Evolutionary conservation across 2,888 invertebrate genomes (phyloP).

Genomic region (Embidobia sp.): DNA sequence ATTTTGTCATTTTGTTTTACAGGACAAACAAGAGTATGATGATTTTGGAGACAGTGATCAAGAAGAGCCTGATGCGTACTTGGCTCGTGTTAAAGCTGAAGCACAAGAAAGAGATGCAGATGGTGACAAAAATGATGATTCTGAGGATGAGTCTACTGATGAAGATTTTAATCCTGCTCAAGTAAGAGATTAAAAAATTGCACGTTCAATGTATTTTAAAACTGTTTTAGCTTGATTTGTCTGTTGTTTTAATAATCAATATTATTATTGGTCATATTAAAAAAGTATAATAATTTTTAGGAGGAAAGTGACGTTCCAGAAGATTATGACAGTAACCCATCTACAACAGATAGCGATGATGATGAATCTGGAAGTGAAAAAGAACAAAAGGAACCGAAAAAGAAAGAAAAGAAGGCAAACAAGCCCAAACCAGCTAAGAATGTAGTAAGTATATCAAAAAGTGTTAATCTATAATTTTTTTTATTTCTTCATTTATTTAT

Average conservation of each 20-base stretch:
- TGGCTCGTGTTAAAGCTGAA: conserved; percentile 97
- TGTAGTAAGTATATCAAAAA: conserved; percentile 84
- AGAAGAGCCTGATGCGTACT: conserved; percentile 89
- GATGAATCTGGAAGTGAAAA: conserved; percentile 79
- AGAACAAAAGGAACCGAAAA: conserved; percentile 84
- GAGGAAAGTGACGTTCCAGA: conserved; percentile 94
- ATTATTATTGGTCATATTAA: too few relatives aligned
- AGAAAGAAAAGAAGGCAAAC: conserved; percentile 83
- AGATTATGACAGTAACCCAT: conserved; percentile 88
- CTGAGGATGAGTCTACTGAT: conserved; percentile 90
- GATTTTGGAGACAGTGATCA: too few relatives aligned
- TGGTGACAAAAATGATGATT: conserved; percentile 83
- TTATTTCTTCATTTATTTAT: too few relatives aligned
- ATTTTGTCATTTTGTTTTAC: conserved; percentile 34
- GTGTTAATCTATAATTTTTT: too few relatives aligned
- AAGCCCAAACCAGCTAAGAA: conserved; percentile 85
- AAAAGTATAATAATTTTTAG: conserved; percentile 67
- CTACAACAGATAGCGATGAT: conserved; percentile 78
- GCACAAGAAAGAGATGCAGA: conserved; percentile 93
- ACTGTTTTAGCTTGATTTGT: too few relatives aligned
- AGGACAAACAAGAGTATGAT: conserved; percentile 86
- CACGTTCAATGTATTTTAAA: too few relatives aligned
- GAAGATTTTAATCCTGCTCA: conserved; percentile 94
- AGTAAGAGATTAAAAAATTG: too few relatives aligned
- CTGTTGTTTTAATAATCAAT: too few relatives aligned